Base-by-base conservation (phyloP, 2,888 invertebrate species). In the Tipula unca region DNA sequence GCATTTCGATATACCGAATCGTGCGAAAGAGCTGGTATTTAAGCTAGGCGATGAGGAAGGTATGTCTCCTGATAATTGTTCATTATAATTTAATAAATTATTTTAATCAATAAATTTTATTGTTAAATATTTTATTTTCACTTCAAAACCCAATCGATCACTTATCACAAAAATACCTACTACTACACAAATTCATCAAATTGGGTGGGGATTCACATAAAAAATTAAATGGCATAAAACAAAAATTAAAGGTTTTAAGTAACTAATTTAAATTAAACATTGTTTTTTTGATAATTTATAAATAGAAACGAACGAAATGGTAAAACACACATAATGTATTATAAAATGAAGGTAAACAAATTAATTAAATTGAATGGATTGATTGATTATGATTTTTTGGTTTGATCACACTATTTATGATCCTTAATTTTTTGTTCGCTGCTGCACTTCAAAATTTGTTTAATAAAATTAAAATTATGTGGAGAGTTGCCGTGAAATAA, bases 1-100 rank as follows among this genome's bases (percentile, higher is more conserved):
- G 90, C 98, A 98, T 91, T 98, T 97, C 91, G 96, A 96, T 87
- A 98, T 99, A 89, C 98, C 98, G n/a, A 95, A 95, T 86, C 97
- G 98, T 89, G 98, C 98, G 17, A 94, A 97, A 88, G 97, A 98
- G 89, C 92, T 98, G 85, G 97, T 98, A 85, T 96, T 93, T 92
- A 93, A 93, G 92, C 86, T 90, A 92, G 88, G 90, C 91, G 89
- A 90, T 92, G 86, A 94, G 92, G 90, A 89, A 93, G 90, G 93
- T 93, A 89, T 89, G 91, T 88, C 10, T 35, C 3, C 25, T 25
- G 17, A 48, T 17, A 10, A n/a, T n/a, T 39, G 39, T 48, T 17
- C 48, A 48, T 17, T 48, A 1, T 48, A 17, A 48, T 39, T 39
- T 39, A 39, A 6, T 48, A 20, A 48, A 48, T 48, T 17, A 48